These are phyloP conservation scores for Terebella lapidaria DNA, from an alignment of 2,888 invertebrate genomes.

Conservation along the genomic window DNA sequence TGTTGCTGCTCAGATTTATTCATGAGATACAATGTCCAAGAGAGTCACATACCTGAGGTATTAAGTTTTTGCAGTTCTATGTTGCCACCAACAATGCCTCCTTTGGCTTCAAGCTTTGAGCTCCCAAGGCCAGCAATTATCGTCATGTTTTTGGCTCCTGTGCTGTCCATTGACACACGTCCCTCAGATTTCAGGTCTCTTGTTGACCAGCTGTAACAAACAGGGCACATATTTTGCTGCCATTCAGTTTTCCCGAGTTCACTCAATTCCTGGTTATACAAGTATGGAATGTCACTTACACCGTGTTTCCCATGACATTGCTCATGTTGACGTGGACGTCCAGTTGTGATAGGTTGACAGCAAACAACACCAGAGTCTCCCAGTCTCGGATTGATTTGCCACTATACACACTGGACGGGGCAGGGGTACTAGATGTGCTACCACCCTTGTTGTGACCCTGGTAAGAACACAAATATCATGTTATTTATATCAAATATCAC, in stretches of 20 bases:
- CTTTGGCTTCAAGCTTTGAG: slow-evolving; percentile 85
- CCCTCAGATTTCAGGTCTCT: slow-evolving; percentile 89
- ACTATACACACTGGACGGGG: not conserved
- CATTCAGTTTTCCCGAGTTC: not conserved
- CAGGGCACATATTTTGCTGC: slow-evolving; percentile 10
- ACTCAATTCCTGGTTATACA: not conserved
- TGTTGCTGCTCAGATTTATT: too few species aligned
- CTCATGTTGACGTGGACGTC: slow-evolving; percentile 99
- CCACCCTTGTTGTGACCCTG: not conserved
- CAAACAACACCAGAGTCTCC: slow-evolving; percentile 94
- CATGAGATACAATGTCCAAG: not conserved
- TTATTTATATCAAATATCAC: too few species aligned
- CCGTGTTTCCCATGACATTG: slow-evolving; percentile 97
- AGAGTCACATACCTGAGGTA: slow-evolving; percentile 15
- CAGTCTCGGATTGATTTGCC: slow-evolving; percentile 56
- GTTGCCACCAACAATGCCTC: slow-evolving; percentile 91
- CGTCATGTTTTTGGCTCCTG: slow-evolving; percentile 88
- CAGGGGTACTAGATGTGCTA: not conserved
- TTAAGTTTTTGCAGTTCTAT: slow-evolving; percentile 76
- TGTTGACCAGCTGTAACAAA: slow-evolving; percentile 71
- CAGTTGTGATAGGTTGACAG: slow-evolving; percentile 89
- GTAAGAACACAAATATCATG: too few species aligned
- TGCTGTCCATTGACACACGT: slow-evolving; percentile 85
- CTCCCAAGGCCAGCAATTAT: slow-evolving; percentile 82
- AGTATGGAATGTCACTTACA: slow-evolving; percentile 57